Percentiles rank a stretch among this genome's conserved stretches.
Evolutionary conservation across 2,113 vertebrate genomes (phyloP).

Genomic region (Suricata suricatta): DNA sequence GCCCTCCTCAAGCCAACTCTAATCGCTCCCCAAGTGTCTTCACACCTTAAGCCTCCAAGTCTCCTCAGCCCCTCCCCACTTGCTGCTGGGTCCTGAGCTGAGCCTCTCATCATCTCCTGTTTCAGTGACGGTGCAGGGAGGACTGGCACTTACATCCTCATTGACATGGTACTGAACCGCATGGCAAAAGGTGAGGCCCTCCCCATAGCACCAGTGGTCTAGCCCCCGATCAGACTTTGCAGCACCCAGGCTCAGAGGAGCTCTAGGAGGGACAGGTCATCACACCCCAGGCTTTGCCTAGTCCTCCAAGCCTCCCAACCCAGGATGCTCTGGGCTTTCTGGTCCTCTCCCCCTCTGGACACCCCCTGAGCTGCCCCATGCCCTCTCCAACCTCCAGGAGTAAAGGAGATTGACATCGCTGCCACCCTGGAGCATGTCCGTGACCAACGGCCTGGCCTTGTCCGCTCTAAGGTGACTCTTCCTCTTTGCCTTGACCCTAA

Average conservation of each 20-base stretch:
- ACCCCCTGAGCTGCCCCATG: neutral
- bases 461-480: conserved; percentile 93
- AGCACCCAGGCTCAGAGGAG: neutral
- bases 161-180: conserved; percentile 98
- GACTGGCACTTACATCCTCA: conserved; percentile 95
- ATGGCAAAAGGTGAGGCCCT: conserved; percentile 95
- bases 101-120: conserved; percentile 36
- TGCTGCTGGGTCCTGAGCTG: neutral
- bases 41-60: neutral
- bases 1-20: neutral
- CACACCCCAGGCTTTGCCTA: neutral
- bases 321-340: neutral
- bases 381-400: conserved; percentile 84
- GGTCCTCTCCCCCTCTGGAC: neutral
- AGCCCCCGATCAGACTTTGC: neutral
- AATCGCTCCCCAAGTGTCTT: neutral
- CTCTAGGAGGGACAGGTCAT: neutral
- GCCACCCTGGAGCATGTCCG: conserved; percentile 96
- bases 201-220: fast-evolving
- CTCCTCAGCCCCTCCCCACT: neutral
- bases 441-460: conserved; percentile 95
- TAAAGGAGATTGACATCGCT: conserved; percentile 99
- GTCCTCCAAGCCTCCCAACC: neutral
- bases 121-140: conserved; percentile 94
- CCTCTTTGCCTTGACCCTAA: neutral